Evolutionary conservation across 2,113 vertebrate species (phyloP).

Genomic region (Hippocampus guttulatus): DNA sequence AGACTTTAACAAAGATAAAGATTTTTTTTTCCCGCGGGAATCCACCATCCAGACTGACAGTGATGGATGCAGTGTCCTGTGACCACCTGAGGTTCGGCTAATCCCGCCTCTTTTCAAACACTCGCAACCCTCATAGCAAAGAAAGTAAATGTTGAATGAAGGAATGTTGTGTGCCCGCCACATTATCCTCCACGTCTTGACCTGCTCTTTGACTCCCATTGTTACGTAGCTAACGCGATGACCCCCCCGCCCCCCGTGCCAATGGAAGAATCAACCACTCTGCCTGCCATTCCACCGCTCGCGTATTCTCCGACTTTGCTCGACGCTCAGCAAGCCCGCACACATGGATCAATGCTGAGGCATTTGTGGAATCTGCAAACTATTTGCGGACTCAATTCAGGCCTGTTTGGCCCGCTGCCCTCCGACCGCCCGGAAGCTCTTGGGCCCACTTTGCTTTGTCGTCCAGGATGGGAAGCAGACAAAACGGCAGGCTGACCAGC

Average conservation of each 20-base stretch:
- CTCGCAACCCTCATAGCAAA: constrained; percentile 9
- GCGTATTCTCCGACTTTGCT: constrained; percentile 52
- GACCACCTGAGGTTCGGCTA: constrained; percentile 2
- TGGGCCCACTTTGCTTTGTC: constrained; percentile 51
- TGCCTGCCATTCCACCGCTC: constrained; percentile 30
- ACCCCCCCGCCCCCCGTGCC: constrained; percentile 22
- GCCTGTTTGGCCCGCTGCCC: constrained; percentile 43
- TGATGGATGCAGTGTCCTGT: constrained; percentile 10
- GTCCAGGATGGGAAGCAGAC: constrained; percentile 51
- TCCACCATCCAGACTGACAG: constrained; percentile 2
- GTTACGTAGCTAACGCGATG: constrained; percentile 43
- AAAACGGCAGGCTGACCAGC: constrained; percentile 53
- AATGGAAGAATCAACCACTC: constrained; percentile 44
- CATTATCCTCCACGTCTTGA: constrained; percentile 19
- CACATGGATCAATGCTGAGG: constrained; percentile 56
- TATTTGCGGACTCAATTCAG: constrained; percentile 57
- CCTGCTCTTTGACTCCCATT: constrained; percentile 47
- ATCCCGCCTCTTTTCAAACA: constrained; percentile 10
- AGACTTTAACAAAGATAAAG: too few relatives aligned
- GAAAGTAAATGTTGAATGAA: constrained; percentile 30
- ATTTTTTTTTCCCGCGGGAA: background rate
- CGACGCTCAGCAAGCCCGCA: constrained; percentile 26
- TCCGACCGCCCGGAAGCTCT: constrained; percentile 33
- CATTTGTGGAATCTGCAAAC: constrained; percentile 64
- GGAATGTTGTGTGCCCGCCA: constrained; percentile 43